Percentiles rank a stretch among this genome's conserved stretches.
phyloP scores from a whole-genome alignment of 2,113 vertebrate species.

The Brachyhypopomus gauderio region DNA sequence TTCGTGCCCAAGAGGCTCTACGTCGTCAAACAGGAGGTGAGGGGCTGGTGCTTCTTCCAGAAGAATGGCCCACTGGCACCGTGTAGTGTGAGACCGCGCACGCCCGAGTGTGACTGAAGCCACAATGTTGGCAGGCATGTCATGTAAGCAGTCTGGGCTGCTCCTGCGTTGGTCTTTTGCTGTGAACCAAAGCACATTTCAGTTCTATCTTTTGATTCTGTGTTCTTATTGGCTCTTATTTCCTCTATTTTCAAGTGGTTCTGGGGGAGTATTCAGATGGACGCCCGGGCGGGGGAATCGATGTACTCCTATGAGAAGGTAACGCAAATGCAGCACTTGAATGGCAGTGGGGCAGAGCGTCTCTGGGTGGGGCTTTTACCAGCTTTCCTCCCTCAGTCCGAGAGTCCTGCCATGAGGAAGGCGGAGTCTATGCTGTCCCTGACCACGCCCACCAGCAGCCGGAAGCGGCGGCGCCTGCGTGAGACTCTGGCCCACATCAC shows the following conservation, averaged over 20 bases:
- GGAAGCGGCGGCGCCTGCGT: slow-evolving; percentile 88
- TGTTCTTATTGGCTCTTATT: background rate
- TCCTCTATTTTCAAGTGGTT: slow-evolving; percentile 84
- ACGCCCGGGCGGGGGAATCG: slow-evolving; percentile 93
- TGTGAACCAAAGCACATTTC: too few relatives aligned
- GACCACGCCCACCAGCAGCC: slow-evolving; percentile 89
- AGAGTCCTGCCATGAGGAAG: slow-evolving; percentile 93
- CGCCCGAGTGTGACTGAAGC: too few relatives aligned
- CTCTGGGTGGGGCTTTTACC: too few relatives aligned
- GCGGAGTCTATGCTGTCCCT: slow-evolving; percentile 92
- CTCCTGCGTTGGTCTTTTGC: too few relatives aligned
- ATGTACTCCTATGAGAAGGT: slow-evolving; percentile 98
- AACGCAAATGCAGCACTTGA: background rate
- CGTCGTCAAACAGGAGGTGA: slow-evolving; percentile 97
- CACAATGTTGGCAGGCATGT: too few relatives aligned
- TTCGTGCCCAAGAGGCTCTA: slow-evolving; percentile 87
- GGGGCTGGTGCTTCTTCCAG: slow-evolving; percentile 51
- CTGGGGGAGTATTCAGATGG: slow-evolving; percentile 99
- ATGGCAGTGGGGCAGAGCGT: background rate
- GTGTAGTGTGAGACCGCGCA: too few relatives aligned
- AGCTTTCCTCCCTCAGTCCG: slow-evolving; percentile 68
- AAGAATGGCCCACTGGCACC: too few relatives aligned
- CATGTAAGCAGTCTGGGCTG: too few relatives aligned
- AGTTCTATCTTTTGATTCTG: background rate
- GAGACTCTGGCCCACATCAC: slow-evolving; percentile 92